These are phyloP conservation scores for Acronicta psi DNA, from an alignment of 2,888 invertebrate species.

Conservation along the genomic window DNA sequence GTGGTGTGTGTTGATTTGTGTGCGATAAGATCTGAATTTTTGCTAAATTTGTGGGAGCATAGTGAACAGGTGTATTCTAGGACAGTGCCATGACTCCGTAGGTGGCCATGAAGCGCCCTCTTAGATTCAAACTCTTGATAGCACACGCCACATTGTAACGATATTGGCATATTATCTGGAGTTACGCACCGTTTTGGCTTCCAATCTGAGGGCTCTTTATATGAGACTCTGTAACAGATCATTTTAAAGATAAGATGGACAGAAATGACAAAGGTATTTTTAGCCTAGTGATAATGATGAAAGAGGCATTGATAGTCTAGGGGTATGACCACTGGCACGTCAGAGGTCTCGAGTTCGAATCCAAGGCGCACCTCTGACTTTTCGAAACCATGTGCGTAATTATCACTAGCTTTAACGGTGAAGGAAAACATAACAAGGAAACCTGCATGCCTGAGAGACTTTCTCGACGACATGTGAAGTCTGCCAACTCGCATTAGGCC, in stretches of 20 bases:
- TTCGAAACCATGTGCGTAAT: too few species aligned
- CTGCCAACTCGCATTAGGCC: too few species aligned
- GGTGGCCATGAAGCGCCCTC: slow-evolving; percentile 37
- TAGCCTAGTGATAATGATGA: too few species aligned
- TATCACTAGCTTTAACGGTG: too few species aligned
- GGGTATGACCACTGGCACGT: too few species aligned
- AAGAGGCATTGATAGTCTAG: too few species aligned
- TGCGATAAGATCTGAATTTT: slow-evolving; percentile 52
- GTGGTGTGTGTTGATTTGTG: slow-evolving; percentile 55
- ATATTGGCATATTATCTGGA: neutral
- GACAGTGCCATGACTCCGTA: slow-evolving; percentile 15
- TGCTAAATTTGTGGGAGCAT: slow-evolving; percentile 50
- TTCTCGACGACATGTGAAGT: too few species aligned
- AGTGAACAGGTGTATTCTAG: slow-evolving; percentile 52
- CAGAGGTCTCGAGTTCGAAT: too few species aligned
- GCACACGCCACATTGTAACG: slow-evolving; percentile 27
- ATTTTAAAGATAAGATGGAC: neutral
- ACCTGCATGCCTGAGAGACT: too few species aligned
- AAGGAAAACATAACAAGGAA: too few species aligned
- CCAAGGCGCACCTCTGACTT: too few species aligned
- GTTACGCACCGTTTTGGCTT: neutral
- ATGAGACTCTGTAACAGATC: slow-evolving; percentile 28
- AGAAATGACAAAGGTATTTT: neutral
- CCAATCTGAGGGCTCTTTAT: slow-evolving; percentile 16
- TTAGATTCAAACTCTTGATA: slow-evolving; percentile 11